A percentile compares a stretch with the other conserved stretches of the same genome.
phyloP scores from a whole-genome alignment of 2,888 invertebrate genomes.

The Ethmia dodecea region DNA sequence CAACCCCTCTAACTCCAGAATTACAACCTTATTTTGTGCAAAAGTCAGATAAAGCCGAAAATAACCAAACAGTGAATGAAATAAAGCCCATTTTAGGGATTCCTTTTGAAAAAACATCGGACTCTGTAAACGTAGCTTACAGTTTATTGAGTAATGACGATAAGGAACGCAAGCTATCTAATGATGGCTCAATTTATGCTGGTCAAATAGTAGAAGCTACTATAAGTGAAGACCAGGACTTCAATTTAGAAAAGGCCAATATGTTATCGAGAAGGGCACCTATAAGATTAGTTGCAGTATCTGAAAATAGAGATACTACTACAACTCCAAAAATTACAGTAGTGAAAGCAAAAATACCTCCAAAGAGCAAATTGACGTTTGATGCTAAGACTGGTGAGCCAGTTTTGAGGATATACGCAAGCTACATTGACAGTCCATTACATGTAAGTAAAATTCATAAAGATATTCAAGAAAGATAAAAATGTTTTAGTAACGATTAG shows the following conservation, averaged over 20 bases:
- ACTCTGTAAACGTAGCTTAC: conserved; percentile 58
- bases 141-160: conserved; percentile 52
- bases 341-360: conserved; percentile 61
- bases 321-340: conserved; percentile 38
- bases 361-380: conserved; percentile 60
- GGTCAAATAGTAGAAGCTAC: conserved; percentile 67
- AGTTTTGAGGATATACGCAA: conserved; percentile 75
- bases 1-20: conserved; percentile 37
- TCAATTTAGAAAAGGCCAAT: conserved; percentile 52
- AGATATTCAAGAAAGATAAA: conserved; percentile 60
- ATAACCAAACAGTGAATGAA: conserved; percentile 41
- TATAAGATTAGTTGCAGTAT: conserved; percentile 44
- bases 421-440: conserved; percentile 50
- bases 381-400: conserved; percentile 68
- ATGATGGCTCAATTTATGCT: conserved; percentile 54
- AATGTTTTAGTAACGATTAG: no score
- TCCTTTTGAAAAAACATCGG: conserved; percentile 50
- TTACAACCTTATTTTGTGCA: conserved; percentile 40
- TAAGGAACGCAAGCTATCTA: conserved; percentile 41
- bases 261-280: conserved; percentile 49
- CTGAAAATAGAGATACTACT: conserved; percentile 29
- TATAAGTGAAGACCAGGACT: conserved; percentile 61
- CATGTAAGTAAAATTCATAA: conserved; percentile 40
- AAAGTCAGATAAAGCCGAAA: conserved; percentile 34
- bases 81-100: conserved; percentile 49